Evolutionary conservation across 2,797 vertebrate species (phyloP).

Genomic region (Phataginus tetradactyla): DNA sequence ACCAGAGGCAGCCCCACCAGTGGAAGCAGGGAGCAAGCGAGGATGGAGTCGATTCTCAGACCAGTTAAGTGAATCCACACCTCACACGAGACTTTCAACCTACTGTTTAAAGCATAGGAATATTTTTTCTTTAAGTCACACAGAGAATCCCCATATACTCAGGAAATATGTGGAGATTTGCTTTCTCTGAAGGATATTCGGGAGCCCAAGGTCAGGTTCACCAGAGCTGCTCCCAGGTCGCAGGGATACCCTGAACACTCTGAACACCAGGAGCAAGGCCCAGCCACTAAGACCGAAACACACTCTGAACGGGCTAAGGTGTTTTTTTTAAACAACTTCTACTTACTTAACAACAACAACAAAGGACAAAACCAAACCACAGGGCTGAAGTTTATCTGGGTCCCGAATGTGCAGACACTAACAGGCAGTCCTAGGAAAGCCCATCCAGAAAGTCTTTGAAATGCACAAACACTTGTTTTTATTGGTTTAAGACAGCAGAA

Average conservation of each 20-base stretch:
- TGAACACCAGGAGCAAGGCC: background rate
- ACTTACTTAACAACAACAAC: no score
- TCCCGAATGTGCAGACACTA: background rate
- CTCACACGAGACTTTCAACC: background rate
- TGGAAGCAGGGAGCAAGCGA: fast-evolving
- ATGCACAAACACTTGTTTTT: background rate
- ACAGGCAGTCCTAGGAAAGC: background rate
- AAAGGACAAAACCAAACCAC: background rate
- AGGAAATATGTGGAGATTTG: background rate
- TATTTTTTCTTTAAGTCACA: background rate
- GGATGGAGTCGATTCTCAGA: fast-evolving
- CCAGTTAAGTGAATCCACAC: background rate
- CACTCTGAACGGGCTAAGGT: no score
- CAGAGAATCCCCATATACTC: background rate
- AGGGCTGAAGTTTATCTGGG: no score
- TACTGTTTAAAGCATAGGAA: background rate
- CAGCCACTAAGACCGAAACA: background rate
- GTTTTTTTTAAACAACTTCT: background rate
- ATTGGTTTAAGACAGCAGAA: background rate
- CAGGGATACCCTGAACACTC: fast-evolving
- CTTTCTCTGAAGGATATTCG: background rate
- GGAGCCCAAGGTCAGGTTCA: background rate
- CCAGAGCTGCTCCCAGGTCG: background rate
- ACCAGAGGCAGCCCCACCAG: fast-evolving
- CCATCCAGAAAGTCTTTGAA: background rate